A percentile compares a stretch with the other conserved stretches of the same genome.
phyloP scores from a whole-genome alignment of 2,888 invertebrate genomes.

The Liopterus haemorrhoidalis region DNA sequence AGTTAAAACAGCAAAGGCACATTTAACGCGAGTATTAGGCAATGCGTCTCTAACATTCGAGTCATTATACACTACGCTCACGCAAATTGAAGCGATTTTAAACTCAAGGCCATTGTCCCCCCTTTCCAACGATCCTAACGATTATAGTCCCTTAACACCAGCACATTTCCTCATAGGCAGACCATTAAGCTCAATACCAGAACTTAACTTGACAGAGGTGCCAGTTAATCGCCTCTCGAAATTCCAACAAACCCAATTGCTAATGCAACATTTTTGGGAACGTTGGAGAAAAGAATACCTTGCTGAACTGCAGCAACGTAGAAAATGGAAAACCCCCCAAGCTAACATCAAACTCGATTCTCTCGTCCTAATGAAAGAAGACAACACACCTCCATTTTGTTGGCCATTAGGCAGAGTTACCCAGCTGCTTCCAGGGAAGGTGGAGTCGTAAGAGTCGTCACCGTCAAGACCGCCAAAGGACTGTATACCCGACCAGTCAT shows the following conservation, averaged over 20 bases:
- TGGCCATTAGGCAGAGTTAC: no score
- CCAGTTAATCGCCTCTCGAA: slow-evolving; percentile 20
- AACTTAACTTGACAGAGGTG: slow-evolving; percentile 16
- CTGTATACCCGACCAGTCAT: no score
- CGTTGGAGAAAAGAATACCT: slow-evolving; percentile 29
- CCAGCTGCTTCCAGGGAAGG: no score
- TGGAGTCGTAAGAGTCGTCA: neutral
- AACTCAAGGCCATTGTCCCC: slow-evolving; percentile 35
- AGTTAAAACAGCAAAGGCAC: slow-evolving; percentile 35
- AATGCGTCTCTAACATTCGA: slow-evolving; percentile 31
- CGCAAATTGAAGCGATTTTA: slow-evolving; percentile 34
- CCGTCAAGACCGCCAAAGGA: no score
- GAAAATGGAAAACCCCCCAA: slow-evolving; percentile 22
- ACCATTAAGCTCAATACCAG: slow-evolving; percentile 26
- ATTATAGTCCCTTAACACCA: slow-evolving; percentile 28
- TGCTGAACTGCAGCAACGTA: slow-evolving; percentile 25
- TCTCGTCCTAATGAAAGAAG: neutral
- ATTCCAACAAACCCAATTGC: slow-evolving; percentile 25
- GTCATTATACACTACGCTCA: slow-evolving; percentile 32
- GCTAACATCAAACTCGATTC: slow-evolving; percentile 1
- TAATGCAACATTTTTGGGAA: slow-evolving; percentile 27
- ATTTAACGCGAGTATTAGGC: slow-evolving; percentile 31
- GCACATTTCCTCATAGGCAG: slow-evolving; percentile 33
- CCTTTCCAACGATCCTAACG: slow-evolving; percentile 30
- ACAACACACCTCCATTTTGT: neutral